Percentiles rank a stretch among this genome's conserved stretches.
phyloP scores from a whole-genome alignment of 2,797 vertebrate genomes.

The Labroides dimidiatus region DNA sequence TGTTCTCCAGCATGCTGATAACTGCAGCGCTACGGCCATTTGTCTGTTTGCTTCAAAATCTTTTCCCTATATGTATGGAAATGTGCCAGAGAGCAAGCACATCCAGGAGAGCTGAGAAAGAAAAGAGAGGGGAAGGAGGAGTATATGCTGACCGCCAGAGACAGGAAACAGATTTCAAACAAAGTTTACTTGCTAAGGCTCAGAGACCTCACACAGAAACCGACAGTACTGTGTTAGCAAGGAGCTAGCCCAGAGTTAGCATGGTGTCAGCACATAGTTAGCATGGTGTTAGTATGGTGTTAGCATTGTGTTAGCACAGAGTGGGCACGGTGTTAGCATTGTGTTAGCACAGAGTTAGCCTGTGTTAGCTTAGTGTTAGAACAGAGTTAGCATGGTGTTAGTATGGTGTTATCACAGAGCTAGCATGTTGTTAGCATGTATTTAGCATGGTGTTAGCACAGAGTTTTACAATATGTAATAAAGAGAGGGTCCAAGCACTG shows the following conservation, averaged over 20 bases:
- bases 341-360: too few relatives aligned
- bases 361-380: too few relatives aligned
- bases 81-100: constrained; percentile 26
- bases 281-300: too few relatives aligned
- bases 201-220: neutral
- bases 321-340: neutral
- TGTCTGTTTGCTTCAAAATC: constrained; percentile 41
- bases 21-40: constrained; percentile 43
- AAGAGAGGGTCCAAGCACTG: too few relatives aligned
- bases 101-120: constrained; percentile 19
- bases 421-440: too few relatives aligned
- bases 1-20: constrained; percentile 57
- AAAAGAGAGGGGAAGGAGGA: neutral
- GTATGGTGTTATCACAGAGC: too few relatives aligned
- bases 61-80: constrained; percentile 65
- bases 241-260: neutral
- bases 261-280: too few relatives aligned
- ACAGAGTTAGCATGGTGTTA: too few relatives aligned
- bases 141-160: neutral
- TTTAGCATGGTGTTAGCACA: too few relatives aligned
- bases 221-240: too few relatives aligned
- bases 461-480: too few relatives aligned
- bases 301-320: too few relatives aligned
- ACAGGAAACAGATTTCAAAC: neutral
- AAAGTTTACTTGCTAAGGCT: neutral